Base-by-base conservation (phyloP, 2,888 invertebrate genomes). In the Maniola hyperantus region DNA sequence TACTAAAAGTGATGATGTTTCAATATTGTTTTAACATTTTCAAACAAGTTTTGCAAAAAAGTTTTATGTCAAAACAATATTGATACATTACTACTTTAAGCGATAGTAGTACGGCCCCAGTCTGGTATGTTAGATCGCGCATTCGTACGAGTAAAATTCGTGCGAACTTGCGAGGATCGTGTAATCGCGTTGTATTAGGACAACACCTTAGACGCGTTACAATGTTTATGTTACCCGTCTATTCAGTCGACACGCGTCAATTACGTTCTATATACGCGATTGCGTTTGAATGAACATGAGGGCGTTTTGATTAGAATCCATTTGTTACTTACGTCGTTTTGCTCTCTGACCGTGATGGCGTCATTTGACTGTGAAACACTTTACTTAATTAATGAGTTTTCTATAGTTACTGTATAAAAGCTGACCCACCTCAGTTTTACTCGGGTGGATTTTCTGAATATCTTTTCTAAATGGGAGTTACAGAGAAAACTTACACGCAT, bases 231-330 rank as follows among this genome's bases (percentile, higher is more conserved):
- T 50, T 34, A 11, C 18, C 34, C 50, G n/a, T 39, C 39, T 36
- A 50, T 50, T 70, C 70, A 62, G 64, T 68, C 62, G 70, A 68
- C 68, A 59, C 61, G 67, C 67, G 60, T 68, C 66, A 68, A 68
- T 70, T 66, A 70, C 64, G 36, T 42, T 67, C 64, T 64, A 42
- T 57, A 42, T 6, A 51, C 51, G 48, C 64, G 70, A 68, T 68
- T 70, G 67, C 64, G 61, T 59, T 62, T 58, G 48, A 53, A 68
- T 66, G 51, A 64, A 62, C 57, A 68, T 66, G 64, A 68, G 64
- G 68, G 70, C 54, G 48, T 54, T 55, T 67, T 64, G 62, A 62
- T 62, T 62, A 51, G 42, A 62, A 53, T 26, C 26, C 51, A 62
- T 62, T 62, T 53, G 54, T 51, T 60, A 60, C 54, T 46, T 65